Evolutionary conservation across 2,888 invertebrate species (phyloP).

Genomic region (Portevinia maculata): DNA sequence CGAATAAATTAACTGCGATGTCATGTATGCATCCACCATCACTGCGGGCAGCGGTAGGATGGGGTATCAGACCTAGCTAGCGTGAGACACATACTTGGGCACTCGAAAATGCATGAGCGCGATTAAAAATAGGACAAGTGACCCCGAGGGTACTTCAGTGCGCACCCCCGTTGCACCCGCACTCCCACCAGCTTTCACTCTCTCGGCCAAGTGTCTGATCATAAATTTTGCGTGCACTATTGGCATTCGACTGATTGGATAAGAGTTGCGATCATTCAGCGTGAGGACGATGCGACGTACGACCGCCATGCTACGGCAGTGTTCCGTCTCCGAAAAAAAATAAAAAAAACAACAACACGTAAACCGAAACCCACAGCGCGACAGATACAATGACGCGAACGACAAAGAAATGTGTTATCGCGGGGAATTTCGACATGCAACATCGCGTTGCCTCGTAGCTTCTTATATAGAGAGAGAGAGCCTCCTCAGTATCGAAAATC

Average conservation of each 20-base stretch:
- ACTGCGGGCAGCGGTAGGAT: neutral
- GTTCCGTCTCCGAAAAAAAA: constrained; percentile 7
- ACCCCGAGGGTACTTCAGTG: constrained; percentile 40
- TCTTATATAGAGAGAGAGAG: constrained; percentile 34
- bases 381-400: constrained; percentile 49
- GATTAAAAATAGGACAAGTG: constrained; percentile 72
- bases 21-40: constrained; percentile 44
- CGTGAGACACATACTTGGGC: constrained; percentile 60
- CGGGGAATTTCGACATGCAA: constrained; percentile 73
- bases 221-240: constrained; percentile 74
- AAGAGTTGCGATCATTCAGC: constrained; percentile 70
- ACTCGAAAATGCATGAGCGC: constrained; percentile 39
- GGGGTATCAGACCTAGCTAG: constrained; percentile 2
- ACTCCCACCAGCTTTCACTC: too few relatives aligned
- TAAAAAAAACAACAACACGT: constrained; percentile 14
- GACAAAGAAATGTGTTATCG: constrained; percentile 73
- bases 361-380: constrained; percentile 63
- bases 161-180: neutral
- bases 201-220: constrained; percentile 38
- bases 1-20: constrained; percentile 75
- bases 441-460: constrained; percentile 66
- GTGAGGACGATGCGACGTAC: constrained; percentile 1
- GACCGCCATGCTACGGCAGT: constrained; percentile 21
- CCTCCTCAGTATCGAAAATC: constrained; percentile 43
- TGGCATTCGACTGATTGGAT: constrained; percentile 74